These are phyloP conservation scores for Morphnarchus princeps DNA, from an alignment of 2,113 vertebrate genomes.

Conservation along the genomic window DNA sequence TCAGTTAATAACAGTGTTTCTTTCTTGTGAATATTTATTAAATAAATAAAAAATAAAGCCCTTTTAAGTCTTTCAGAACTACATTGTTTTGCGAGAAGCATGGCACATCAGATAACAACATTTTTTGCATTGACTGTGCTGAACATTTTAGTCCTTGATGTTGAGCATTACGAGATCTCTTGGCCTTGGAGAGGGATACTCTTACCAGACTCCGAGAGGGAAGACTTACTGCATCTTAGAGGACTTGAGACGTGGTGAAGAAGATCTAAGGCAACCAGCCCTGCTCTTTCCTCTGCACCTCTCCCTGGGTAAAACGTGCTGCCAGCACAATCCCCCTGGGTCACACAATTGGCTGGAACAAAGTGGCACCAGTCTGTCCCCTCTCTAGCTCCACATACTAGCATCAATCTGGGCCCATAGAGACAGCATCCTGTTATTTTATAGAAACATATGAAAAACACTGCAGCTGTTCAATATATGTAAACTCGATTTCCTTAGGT, in stretches of 20 bases:
- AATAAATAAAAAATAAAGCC: not conserved
- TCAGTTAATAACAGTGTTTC: not conserved
- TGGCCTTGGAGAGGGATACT: not conserved
- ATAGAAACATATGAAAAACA: not conserved
- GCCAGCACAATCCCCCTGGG: no score
- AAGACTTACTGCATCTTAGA: not conserved
- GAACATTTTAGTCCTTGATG: not conserved
- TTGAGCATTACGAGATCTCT: not conserved
- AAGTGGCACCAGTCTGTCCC: not conserved
- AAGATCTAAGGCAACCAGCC: not conserved
- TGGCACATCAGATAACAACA: not conserved
- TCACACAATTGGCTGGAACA: not conserved
- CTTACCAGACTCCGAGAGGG: not conserved
- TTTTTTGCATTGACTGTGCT: not conserved
- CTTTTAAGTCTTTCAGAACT: not conserved
- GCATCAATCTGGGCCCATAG: not conserved
- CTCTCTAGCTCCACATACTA: not conserved
- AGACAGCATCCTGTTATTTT: not conserved
- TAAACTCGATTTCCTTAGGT: not conserved
- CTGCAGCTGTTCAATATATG: not conserved
- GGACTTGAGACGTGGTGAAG: not conserved
- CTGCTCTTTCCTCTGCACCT: not conserved
- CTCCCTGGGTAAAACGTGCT: not conserved
- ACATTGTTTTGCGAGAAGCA: not conserved
- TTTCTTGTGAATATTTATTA: not conserved